Percentiles rank a stretch among this genome's conserved stretches.
phyloP scores from a whole-genome alignment of 2,113 vertebrate genomes.

The Apteryx mantelli region DNA sequence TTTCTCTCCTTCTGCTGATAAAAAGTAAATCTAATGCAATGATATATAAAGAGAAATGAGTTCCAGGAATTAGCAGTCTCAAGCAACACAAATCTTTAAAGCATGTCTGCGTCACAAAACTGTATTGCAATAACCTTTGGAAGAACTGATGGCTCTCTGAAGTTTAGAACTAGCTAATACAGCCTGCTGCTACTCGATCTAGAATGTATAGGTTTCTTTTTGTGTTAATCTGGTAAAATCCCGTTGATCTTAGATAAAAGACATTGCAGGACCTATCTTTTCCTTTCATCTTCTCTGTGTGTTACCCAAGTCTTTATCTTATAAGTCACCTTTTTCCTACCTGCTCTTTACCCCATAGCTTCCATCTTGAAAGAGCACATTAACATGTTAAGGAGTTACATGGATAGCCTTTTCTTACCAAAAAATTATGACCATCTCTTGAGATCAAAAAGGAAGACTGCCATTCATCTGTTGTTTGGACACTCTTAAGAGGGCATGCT shows the following conservation, averaged over 20 bases:
- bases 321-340: not conserved
- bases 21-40: not conserved
- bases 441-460: not conserved
- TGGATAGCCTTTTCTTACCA: not conserved
- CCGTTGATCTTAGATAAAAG: slow-evolving; percentile 33
- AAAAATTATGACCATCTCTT: not conserved
- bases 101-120: not conserved
- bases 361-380: not conserved
- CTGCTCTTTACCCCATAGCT: not conserved
- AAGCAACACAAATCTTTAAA: not conserved
- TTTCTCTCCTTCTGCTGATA: not conserved
- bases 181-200: not conserved
- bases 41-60: not conserved
- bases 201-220: not conserved
- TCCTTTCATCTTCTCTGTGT: slow-evolving; percentile 10
- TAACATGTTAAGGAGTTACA: not conserved
- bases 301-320: not conserved
- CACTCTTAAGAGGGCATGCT: not conserved
- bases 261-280: not conserved
- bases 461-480: not conserved
- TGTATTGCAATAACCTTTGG: not conserved
- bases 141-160: not conserved
- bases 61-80: not conserved
- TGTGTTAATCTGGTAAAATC: not conserved
- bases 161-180: not conserved